phyloP scores from a whole-genome alignment of 92 coral and sea anemone species.

The Actinernus sp. region DNA sequence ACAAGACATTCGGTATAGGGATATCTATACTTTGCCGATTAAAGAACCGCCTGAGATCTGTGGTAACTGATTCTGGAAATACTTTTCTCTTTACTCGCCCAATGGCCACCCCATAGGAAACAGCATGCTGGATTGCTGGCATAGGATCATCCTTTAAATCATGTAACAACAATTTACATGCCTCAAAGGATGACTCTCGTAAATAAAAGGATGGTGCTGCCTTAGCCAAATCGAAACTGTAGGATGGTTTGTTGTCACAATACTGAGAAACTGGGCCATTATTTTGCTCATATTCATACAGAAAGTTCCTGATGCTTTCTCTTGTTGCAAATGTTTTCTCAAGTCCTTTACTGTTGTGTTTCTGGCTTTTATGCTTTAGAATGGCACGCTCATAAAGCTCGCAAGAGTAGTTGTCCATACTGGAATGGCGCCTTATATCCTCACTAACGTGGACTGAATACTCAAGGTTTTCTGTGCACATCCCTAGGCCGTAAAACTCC shows the following conservation, averaged over 20 bases:
- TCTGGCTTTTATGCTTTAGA: constrained; percentile 61
- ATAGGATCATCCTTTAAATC: not conserved
- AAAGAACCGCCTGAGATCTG: constrained; percentile 29
- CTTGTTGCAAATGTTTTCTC: constrained; percentile 62
- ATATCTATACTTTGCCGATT: not conserved
- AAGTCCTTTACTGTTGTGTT: constrained; percentile 68
- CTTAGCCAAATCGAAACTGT: constrained; percentile 1
- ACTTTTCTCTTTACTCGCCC: constrained; percentile 13
- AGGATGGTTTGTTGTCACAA: constrained; percentile 3
- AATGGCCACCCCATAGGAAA: constrained; percentile 27
- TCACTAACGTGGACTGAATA: constrained; percentile 53
- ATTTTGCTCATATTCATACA: constrained; percentile 8
- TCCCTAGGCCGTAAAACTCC: constrained; percentile 21
- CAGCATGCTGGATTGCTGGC: constrained; percentile 20
- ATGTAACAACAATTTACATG: constrained; percentile 12
- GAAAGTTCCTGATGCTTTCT: constrained; percentile 38
- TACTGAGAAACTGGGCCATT: constrained; percentile 54
- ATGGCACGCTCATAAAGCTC: constrained; percentile 71
- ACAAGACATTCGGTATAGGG: constrained; percentile 2
- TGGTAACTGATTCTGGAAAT: not conserved
- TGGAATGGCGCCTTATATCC: constrained; percentile 57
- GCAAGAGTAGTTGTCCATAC: constrained; percentile 79
- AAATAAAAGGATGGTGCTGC: constrained; percentile 26
- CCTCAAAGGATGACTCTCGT: constrained; percentile 29
- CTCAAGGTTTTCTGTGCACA: constrained; percentile 60